Conservation (phyloP, 2,888 invertebrate genomes). For the Dichetophora obliterata region DNA sequence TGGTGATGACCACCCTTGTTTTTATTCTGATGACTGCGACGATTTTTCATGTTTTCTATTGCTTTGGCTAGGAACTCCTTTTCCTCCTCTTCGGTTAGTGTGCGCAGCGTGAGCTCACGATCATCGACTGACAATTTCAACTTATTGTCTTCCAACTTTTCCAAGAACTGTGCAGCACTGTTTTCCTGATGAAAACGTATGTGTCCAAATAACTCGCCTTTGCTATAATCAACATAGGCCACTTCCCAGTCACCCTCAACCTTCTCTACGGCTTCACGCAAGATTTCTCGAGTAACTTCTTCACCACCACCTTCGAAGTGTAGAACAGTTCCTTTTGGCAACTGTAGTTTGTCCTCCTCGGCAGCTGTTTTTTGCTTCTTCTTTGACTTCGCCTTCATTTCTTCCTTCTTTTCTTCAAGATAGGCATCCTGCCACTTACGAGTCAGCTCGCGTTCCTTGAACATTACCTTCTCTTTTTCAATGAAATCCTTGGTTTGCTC, state of each 20-base stretch:
- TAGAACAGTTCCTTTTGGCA: conserved; percentile 82
- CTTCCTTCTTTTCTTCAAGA: conserved; percentile 76
- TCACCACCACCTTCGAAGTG: conserved; percentile 76
- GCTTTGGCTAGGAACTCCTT: conserved; percentile 76
- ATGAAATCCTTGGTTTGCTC: conserved; percentile 87
- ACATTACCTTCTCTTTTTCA: conserved; percentile 76
- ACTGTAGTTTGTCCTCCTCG: conserved; percentile 62
- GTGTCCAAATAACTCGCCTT: conserved; percentile 81
- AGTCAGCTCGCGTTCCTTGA: conserved; percentile 75
- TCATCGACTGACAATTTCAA: conserved; percentile 69
- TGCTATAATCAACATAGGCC: conserved; percentile 82
- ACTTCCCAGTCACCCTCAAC: conserved; percentile 69
- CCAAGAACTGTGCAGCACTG: conserved; percentile 75
- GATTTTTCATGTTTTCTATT: conserved; percentile 74
- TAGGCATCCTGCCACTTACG: conserved; percentile 81
- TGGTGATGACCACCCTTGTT: conserved; percentile 57
- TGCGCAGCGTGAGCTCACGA: conserved; percentile 72
- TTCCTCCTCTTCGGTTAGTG: conserved; percentile 82
- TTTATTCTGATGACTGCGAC: conserved; percentile 71
- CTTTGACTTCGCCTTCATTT: conserved; percentile 74
- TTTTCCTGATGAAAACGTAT: conserved; percentile 80
- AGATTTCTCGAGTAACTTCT: conserved; percentile 77
- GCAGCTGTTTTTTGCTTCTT: conserved; percentile 66
- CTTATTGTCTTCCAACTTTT: conserved; percentile 76
- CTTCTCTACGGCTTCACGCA: conserved; percentile 77